Evolutionary conservation across 2,888 invertebrate genomes (phyloP).

Genomic region (Synanthedon andrenaeformis): DNA sequence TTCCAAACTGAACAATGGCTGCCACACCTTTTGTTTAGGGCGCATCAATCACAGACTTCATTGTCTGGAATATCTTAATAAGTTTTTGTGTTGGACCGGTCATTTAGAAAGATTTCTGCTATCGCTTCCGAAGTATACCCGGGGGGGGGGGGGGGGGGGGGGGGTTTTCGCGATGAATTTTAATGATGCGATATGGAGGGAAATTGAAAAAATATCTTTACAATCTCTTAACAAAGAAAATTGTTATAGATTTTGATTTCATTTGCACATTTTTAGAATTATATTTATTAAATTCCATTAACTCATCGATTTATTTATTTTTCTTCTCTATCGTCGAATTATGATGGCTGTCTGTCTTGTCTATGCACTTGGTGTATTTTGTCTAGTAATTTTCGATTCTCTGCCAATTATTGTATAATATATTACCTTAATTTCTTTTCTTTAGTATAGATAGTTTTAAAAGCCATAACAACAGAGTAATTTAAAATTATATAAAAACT

Average conservation of each 20-base stretch:
- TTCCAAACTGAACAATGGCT: slow-evolving; percentile 35
- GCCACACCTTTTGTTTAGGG: slow-evolving; percentile 49
- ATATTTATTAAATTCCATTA: too few species aligned
- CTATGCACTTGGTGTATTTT: too few species aligned
- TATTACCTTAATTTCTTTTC: too few species aligned
- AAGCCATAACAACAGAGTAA: background rate
- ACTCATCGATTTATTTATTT: too few species aligned
- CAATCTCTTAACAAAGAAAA: slow-evolving; percentile 6
- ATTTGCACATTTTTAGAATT: too few species aligned
- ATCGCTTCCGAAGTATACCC: slow-evolving; percentile 30
- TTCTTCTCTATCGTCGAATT: too few species aligned
- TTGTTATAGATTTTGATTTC: background rate
- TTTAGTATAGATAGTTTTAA: background rate
- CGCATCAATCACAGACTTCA: slow-evolving; percentile 56
- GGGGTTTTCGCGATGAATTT: slow-evolving; percentile 31
- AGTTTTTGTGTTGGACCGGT: slow-evolving; percentile 61
- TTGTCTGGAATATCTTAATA: slow-evolving; percentile 68
- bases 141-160: slow-evolving; percentile 18
- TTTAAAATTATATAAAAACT: background rate
- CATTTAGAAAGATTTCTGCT: slow-evolving; percentile 62
- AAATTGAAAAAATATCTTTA: slow-evolving; percentile 22
- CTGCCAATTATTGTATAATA: too few species aligned
- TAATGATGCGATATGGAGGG: slow-evolving; percentile 24
- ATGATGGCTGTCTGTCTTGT: too few species aligned
- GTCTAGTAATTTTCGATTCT: too few species aligned